phyloP scores from a whole-genome alignment of 2,113 vertebrate genomes.

The Mobula birostris region DNA sequence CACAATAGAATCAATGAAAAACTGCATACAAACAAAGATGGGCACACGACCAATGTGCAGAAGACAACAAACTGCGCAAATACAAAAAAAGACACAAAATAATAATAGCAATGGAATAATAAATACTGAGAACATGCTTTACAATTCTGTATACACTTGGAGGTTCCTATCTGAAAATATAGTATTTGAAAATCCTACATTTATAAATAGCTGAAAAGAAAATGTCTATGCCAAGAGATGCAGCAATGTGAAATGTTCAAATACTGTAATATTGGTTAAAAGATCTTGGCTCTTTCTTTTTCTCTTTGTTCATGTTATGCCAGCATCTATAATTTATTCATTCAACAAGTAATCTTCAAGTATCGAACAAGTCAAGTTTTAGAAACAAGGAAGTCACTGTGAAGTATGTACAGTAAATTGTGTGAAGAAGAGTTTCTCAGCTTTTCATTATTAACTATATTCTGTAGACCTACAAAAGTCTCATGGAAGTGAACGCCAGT shows the following conservation, averaged over 20 bases:
- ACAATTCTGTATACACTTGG: neutral
- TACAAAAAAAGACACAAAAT: too few species aligned
- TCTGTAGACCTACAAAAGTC: neutral
- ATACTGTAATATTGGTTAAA: neutral
- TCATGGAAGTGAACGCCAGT: neutral
- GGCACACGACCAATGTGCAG: too few species aligned
- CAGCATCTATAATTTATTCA: neutral
- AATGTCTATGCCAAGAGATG: neutral
- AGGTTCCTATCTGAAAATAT: neutral
- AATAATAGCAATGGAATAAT: too few species aligned
- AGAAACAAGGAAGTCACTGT: neutral
- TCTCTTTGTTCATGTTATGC: neutral
- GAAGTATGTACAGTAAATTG: neutral
- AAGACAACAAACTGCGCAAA: too few species aligned
- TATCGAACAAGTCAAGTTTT: neutral
- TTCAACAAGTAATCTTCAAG: slow-evolving; percentile 15
- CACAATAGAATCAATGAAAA: too few species aligned
- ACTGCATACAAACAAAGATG: too few species aligned
- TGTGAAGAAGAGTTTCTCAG: neutral
- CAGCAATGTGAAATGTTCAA: neutral
- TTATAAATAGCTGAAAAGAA: neutral
- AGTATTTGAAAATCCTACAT: neutral
- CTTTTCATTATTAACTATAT: neutral
- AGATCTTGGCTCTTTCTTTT: neutral
- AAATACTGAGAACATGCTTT: too few species aligned